Base-by-base conservation (phyloP, 2,113 vertebrate species). In the Sisor rabdophorus region DNA sequence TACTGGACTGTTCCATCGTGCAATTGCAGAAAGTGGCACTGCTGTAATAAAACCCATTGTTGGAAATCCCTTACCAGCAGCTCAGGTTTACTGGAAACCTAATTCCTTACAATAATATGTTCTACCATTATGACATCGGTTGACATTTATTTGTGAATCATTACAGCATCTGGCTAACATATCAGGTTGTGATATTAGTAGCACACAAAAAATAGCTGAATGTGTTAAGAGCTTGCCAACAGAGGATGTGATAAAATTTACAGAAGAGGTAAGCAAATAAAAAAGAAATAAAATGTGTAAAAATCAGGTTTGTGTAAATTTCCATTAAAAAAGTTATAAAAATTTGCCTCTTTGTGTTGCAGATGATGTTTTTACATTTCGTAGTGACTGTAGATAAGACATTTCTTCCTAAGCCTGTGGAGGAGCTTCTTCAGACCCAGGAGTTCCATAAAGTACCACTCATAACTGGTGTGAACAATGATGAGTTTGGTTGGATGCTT, bases 1-100 rank as follows among this genome's bases (percentile, higher is more conserved):
- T 2, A 59, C 85, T 0, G 94, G 90, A 4, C 85, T 97, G 56
- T 90, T 95, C 83, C 94, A 95, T 59, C 92, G 15, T 78, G 94
- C 89, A 72, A 95, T 97, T 79, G 93, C 95, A 81, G 80, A 96
- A 85, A 96, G 94, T 26, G 92, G 92, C 15, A 89, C 89, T 48
- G 88, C 90, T 68, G 63, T 72, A 0, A 85, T 91, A 70, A 47
- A 78, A 16, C 0, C 16, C 0, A 0, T 90, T 4, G 0, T 87
- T 11, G 13, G 50, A 10, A 24, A 89, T 65, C 85, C 88, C 52
- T 76, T 89, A 4, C 75, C 73, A 44, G 0, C 15, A 2, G 75
- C 36, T 22, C 77, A 84, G 78, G 85, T 86, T 28, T 22, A 56
- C 19, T 22, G 4, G 12, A 48, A 32, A 9, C 8, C 19, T 32